These are phyloP conservation scores for Sphinx pinastri DNA, from an alignment of 2,888 invertebrate genomes.

Conservation along the genomic window DNA sequence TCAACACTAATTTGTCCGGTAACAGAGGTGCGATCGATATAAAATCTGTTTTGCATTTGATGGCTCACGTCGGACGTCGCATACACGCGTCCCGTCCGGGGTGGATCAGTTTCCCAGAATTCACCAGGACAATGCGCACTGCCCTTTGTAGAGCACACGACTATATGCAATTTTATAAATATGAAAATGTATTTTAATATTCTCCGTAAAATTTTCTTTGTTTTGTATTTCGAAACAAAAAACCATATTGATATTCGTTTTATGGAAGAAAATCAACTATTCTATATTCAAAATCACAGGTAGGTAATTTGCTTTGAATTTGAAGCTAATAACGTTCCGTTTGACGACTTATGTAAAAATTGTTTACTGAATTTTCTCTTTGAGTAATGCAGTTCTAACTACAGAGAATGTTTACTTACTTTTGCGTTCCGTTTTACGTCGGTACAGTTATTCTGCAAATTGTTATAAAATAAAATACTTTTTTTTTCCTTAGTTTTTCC, in stretches of 20 bases:
- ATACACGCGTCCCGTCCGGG: neutral
- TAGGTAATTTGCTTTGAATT: neutral
- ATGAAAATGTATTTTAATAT: neutral
- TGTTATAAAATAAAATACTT: neutral
- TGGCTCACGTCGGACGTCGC: constrained; percentile 2
- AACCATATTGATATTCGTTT: too few species aligned
- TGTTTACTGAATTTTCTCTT: neutral
- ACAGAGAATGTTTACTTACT: neutral
- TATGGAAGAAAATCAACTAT: too few species aligned
- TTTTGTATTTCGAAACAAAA: neutral
- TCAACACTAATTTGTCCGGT: neutral
- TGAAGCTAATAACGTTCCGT: neutral
- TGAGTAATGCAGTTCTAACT: neutral
- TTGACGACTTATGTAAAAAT: neutral
- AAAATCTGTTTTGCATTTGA: constrained; percentile 20
- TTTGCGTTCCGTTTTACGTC: neutral
- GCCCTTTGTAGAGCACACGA: neutral
- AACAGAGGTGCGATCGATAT: constrained; percentile 6
- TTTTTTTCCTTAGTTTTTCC: neutral
- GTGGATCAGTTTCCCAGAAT: neutral
- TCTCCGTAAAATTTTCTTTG: neutral
- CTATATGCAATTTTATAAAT: neutral
- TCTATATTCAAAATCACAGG: neutral
- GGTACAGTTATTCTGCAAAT: neutral
- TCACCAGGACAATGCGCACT: neutral